phyloP scores from a whole-genome alignment of 2,888 invertebrate genomes.

The Cheilosia variabilis region DNA sequence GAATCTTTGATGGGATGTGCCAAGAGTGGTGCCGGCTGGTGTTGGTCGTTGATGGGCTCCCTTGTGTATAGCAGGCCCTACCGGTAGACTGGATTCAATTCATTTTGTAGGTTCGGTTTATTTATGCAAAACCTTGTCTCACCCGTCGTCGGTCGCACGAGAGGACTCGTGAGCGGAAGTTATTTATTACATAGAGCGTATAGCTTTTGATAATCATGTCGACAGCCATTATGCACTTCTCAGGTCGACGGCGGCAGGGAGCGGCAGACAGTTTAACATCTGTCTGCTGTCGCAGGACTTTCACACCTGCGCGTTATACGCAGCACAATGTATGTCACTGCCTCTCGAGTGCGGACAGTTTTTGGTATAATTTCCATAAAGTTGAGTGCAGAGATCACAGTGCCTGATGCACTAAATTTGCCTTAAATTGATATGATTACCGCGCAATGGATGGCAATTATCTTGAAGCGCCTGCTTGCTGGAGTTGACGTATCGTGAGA shows the following conservation, averaged over 20 bases:
- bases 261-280: slow-evolving; percentile 48
- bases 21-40: neutral
- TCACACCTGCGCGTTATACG: slow-evolving; percentile 13
- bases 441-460: slow-evolving; percentile 45
- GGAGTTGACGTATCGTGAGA: slow-evolving; percentile 27
- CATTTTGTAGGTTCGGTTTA: slow-evolving; percentile 39
- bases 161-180: slow-evolving; percentile 60
- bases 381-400: slow-evolving; percentile 37
- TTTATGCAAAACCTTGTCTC: slow-evolving; percentile 65
- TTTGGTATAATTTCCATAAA: slow-evolving; percentile 50
- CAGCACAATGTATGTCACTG: neutral
- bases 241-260: too few species aligned
- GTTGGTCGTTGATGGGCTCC: neutral
- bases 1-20: slow-evolving; percentile 24
- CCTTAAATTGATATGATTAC: slow-evolving; percentile 69
- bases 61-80: neutral
- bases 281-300: slow-evolving; percentile 48
- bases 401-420: slow-evolving; percentile 45
- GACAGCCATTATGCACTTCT: slow-evolving; percentile 40
- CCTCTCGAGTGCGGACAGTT: slow-evolving; percentile 40
- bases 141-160: slow-evolving; percentile 10
- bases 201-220: slow-evolving; percentile 65
- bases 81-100: slow-evolving; percentile 3
- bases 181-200: slow-evolving; percentile 60
- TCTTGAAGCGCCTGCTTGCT: neutral